These are phyloP conservation scores for Macaria liturata DNA, from an alignment of 2,888 invertebrate species.

Conservation along the genomic window DNA sequence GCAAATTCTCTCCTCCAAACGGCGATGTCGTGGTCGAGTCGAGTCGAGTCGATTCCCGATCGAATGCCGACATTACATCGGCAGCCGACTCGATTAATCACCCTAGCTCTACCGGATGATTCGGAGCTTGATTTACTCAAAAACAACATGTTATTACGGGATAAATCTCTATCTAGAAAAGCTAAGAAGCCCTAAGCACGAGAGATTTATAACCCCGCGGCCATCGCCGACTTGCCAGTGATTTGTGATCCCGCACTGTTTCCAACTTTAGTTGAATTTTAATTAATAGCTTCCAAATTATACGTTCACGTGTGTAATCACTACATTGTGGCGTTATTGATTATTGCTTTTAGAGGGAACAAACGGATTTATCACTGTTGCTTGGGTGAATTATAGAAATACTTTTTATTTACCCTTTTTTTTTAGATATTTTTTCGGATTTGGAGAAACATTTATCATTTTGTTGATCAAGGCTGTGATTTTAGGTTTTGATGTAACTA, in stretches of 20 bases:
- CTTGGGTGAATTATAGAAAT: slow-evolving; percentile 33
- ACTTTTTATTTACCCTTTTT: not conserved
- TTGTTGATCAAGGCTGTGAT: not conserved
- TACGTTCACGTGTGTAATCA: slow-evolving; percentile 73
- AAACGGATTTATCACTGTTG: slow-evolving; percentile 56
- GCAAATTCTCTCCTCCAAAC: slow-evolving; percentile 7
- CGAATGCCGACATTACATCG: slow-evolving; percentile 62
- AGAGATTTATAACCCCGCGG: slow-evolving; percentile 74
- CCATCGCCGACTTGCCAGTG: slow-evolving; percentile 71
- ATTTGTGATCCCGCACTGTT: slow-evolving; percentile 77
- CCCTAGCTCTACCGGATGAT: slow-evolving; percentile 81
- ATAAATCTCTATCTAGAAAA: slow-evolving; percentile 84
- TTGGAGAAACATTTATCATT: slow-evolving; percentile 7
- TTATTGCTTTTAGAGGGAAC: slow-evolving; percentile 70
- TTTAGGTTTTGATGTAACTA: too few species aligned
- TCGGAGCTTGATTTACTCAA: slow-evolving; percentile 83
- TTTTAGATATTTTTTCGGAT: not conserved
- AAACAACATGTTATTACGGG: slow-evolving; percentile 82
- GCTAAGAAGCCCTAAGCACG: slow-evolving; percentile 82
- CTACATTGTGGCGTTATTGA: slow-evolving; percentile 64
- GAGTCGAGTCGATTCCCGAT: slow-evolving; percentile 12
- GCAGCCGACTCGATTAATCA: slow-evolving; percentile 77
- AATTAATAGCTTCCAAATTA: slow-evolving; percentile 79
- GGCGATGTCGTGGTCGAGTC: slow-evolving; percentile 12
- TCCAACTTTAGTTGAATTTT: slow-evolving; percentile 79